Evolutionary conservation across 2,797 vertebrate species (phyloP).

Genomic region (Erethizon dorsatum): DNA sequence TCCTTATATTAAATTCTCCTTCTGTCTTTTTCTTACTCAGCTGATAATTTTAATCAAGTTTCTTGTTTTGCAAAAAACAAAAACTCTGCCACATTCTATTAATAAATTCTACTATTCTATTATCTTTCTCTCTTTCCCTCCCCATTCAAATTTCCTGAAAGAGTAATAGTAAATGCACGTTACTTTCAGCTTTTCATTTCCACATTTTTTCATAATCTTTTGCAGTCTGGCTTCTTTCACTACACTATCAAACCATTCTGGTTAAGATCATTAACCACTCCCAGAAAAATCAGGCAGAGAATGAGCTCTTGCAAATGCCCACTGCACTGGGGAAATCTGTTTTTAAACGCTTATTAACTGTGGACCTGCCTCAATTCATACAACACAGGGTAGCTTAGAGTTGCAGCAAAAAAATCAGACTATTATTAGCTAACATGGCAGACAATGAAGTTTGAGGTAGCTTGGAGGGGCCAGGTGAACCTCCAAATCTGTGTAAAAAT

Average conservation of each 20-base stretch:
- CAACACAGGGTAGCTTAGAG: not conserved
- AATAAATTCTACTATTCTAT: not conserved
- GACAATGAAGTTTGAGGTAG: not conserved
- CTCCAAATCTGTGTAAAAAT: not conserved
- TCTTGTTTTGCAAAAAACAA: not conserved
- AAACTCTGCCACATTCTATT: not conserved
- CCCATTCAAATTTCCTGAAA: not conserved
- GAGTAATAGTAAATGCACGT: not conserved
- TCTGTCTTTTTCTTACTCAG: not conserved
- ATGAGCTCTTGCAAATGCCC: not conserved
- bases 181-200: not conserved
- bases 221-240: not conserved
- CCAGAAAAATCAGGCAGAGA: not conserved
- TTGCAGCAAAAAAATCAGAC: constrained; percentile 4
- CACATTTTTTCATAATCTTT: not conserved
- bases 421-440: not conserved
- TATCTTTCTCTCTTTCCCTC: not conserved
- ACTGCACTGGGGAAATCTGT: not conserved
- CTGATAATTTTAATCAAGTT: not conserved
- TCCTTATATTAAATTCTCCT: constrained; percentile 40
- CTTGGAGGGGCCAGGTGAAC: not conserved
- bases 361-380: not conserved
- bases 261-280: not conserved
- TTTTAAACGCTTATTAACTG: not conserved
- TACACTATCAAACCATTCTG: not conserved